Evolutionary conservation across 2,113 vertebrate genomes (phyloP).

Genomic region (Sphyrna mokarran): DNA sequence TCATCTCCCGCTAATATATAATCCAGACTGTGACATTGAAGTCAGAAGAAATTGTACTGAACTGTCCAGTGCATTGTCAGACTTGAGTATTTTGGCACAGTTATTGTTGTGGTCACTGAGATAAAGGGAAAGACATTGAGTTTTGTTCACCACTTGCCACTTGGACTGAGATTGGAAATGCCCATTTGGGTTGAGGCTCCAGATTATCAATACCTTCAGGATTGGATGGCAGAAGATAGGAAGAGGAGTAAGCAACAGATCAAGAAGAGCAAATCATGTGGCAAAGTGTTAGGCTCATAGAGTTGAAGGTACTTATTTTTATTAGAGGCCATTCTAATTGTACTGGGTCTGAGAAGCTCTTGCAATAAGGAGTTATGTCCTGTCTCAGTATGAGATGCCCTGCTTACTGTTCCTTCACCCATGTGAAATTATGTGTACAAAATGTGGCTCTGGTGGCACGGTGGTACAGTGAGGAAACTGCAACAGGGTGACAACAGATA

Average conservation of each 20-base stretch:
- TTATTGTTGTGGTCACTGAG: background rate
- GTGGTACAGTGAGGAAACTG: too few relatives aligned
- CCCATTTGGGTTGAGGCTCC: background rate
- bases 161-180: background rate
- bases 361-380: background rate
- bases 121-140: background rate
- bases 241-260: background rate
- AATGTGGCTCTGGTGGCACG: too few relatives aligned
- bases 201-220: background rate
- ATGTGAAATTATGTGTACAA: background rate
- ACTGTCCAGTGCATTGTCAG: background rate
- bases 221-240: background rate
- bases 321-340: background rate
- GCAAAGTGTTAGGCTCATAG: background rate
- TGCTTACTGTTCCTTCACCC: too few relatives aligned
- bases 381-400: background rate
- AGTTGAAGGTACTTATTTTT: background rate
- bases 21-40: background rate
- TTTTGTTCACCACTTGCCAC: background rate
- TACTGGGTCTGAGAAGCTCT: background rate
- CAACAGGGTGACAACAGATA: too few relatives aligned
- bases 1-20: background rate
- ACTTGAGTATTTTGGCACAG: background rate
- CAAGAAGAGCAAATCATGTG: background rate
- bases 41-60: background rate